Percentiles rank a stretch among this genome's conserved stretches.
These are phyloP conservation scores for Sparidentex hasta DNA, from an alignment of 2,797 vertebrate species.

Conservation along the genomic window DNA sequence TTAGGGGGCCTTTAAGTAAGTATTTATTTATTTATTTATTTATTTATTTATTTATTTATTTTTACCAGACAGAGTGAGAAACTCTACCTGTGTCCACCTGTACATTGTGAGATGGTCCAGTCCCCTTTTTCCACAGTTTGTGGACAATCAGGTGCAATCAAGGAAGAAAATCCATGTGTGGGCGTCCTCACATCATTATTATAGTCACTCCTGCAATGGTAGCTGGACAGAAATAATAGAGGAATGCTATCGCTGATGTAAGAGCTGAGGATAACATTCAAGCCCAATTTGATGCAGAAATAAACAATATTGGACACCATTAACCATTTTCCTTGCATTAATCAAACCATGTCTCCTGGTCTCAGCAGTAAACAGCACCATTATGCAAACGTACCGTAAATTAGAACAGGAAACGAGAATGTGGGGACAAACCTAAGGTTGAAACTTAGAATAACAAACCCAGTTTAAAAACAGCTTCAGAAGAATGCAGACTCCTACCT, in stretches of 20 bases:
- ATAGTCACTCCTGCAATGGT: background rate
- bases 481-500: background rate
- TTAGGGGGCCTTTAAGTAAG: background rate
- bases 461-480: constrained; percentile 18
- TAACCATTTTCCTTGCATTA: background rate
- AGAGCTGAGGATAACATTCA: background rate
- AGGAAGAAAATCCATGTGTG: background rate
- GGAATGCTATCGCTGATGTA: background rate
- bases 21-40: background rate
- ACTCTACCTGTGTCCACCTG: background rate
- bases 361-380: constrained; percentile 21
- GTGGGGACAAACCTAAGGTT: background rate
- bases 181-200: background rate
- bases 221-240: too few species aligned
- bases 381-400: constrained; percentile 9
- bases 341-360: constrained; percentile 11
- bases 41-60: too few species aligned
- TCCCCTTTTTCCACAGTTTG: background rate
- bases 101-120: background rate
- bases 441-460: background rate
- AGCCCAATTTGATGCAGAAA: background rate
- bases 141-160: background rate
- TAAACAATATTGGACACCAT: background rate
- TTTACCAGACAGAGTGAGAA: background rate
- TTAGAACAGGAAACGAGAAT: constrained; percentile 8